Evolutionary conservation across 2,888 invertebrate genomes (phyloP).

Genomic region (Nebria salina): DNA sequence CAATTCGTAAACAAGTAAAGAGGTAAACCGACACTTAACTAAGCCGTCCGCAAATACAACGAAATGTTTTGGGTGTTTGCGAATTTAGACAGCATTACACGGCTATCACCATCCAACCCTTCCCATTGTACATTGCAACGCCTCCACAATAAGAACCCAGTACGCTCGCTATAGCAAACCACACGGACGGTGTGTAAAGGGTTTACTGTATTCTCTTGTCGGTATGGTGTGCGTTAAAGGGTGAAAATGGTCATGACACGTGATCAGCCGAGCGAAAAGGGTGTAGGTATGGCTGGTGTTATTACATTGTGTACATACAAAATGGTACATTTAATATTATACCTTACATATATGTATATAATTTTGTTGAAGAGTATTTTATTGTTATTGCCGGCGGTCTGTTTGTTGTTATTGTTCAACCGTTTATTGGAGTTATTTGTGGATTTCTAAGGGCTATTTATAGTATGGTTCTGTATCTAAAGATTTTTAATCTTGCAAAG

Average conservation of each 20-base stretch:
- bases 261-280: slow-evolving; percentile 8
- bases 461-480: too few species aligned
- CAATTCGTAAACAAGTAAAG: slow-evolving; percentile 16
- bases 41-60: slow-evolving; percentile 11
- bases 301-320: slow-evolving; percentile 4
- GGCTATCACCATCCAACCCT: slow-evolving; percentile 24
- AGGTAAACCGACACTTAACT: slow-evolving; percentile 3
- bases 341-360: too few species aligned
- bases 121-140: background rate
- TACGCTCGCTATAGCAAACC: background rate
- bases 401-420: too few species aligned
- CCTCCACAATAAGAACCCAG: background rate
- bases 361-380: too few species aligned
- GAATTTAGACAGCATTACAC: slow-evolving; percentile 33
- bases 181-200: background rate
- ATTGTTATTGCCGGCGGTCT: too few species aligned
- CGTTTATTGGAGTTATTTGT: too few species aligned
- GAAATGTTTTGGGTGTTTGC: slow-evolving; percentile 39
- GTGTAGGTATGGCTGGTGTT: slow-evolving; percentile 19
- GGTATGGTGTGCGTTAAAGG: slow-evolving; percentile 20
- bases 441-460: too few species aligned
- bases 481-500: too few species aligned
- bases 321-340: slow-evolving; percentile 26
- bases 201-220: slow-evolving; percentile 9
- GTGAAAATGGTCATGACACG: slow-evolving; percentile 26